Conservation (phyloP, 2,888 invertebrate genomes). For the Poecilobothrus nobilitatus region DNA sequence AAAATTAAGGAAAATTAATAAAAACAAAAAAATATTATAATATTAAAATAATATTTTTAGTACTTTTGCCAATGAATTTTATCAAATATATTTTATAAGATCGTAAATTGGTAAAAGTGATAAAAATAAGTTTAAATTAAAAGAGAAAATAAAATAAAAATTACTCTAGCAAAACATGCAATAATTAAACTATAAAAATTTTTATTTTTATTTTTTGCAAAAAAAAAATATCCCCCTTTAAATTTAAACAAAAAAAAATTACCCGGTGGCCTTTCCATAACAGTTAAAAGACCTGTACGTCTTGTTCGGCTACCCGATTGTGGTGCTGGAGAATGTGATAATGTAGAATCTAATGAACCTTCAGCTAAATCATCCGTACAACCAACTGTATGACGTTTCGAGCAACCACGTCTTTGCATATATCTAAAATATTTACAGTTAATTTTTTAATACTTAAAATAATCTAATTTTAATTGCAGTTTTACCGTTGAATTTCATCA, state of each 20-base stretch:
- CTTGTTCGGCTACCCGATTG: constrained; percentile 54
- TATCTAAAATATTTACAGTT: constrained; percentile 48
- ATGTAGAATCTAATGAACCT: constrained; percentile 30
- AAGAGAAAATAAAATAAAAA: too few species aligned
- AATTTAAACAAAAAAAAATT: constrained; percentile 29
- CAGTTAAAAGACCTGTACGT: constrained; percentile 74
- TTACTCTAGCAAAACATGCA: background rate
- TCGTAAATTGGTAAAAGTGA: too few species aligned
- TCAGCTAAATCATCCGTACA: constrained; percentile 55
- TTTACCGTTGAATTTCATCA: constrained; percentile 42
- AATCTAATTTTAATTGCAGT: background rate
- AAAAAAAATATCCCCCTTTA: background rate
- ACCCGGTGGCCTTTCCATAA: constrained; percentile 83
- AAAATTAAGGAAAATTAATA: constrained; percentile 16
- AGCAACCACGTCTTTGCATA: constrained; percentile 65
- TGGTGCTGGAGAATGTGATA: constrained; percentile 37
- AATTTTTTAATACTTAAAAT: background rate
- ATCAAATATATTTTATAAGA: too few species aligned
- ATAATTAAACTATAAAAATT: background rate
- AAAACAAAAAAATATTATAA: too few species aligned
- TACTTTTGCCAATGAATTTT: too few species aligned
- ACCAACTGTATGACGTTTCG: constrained; percentile 70
- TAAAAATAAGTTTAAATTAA: too few species aligned
- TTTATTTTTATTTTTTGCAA: constrained; percentile 10
- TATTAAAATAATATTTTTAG: too few species aligned